phyloP scores from a whole-genome alignment of 2,797 vertebrate genomes.

The Onychomys arenicola region DNA sequence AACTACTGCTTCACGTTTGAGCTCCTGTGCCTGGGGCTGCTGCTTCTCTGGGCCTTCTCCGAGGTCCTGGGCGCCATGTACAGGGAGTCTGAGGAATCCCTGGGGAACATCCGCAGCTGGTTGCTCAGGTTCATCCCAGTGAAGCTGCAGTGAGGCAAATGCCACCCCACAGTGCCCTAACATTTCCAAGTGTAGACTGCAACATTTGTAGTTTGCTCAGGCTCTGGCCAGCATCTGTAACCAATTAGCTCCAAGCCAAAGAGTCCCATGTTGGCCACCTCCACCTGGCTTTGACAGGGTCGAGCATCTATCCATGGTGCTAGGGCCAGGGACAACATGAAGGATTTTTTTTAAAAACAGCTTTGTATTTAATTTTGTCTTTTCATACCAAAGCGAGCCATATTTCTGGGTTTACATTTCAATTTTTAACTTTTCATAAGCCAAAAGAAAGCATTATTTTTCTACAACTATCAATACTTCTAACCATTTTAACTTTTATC shows the following conservation, averaged over 20 bases:
- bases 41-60: slow-evolving; percentile 92
- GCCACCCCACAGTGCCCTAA: slow-evolving; percentile 78
- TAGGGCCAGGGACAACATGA: slow-evolving; percentile 79
- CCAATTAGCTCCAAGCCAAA: slow-evolving; percentile 60
- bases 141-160: slow-evolving; percentile 74
- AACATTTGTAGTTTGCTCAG: slow-evolving; percentile 21
- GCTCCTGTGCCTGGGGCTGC: slow-evolving; percentile 95
- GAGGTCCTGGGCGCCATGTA: slow-evolving; percentile 94
- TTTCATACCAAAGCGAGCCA: slow-evolving; percentile 73
- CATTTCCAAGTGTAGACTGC: slow-evolving; percentile 77
- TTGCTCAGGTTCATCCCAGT: slow-evolving; percentile 88
- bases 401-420: slow-evolving; percentile 82
- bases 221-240: not conserved
- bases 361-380: slow-evolving; percentile 56
- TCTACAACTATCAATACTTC: slow-evolving; percentile 59
- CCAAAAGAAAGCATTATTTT: slow-evolving; percentile 82
- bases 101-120: slow-evolving; percentile 90
- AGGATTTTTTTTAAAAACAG: slow-evolving; percentile 83
- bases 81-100: slow-evolving; percentile 89
- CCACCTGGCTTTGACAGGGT: not conserved
- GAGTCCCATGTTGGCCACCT: not conserved
- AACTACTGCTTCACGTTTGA: slow-evolving; percentile 95
- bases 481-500: slow-evolving; percentile 44
- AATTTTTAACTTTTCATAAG: slow-evolving; percentile 80
- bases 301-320: slow-evolving; percentile 81